A percentile compares a stretch with the other conserved stretches of the same genome.
These are phyloP conservation scores for Andrena bicolor DNA, from an alignment of 2,888 invertebrate genomes.

Conservation along the genomic window DNA sequence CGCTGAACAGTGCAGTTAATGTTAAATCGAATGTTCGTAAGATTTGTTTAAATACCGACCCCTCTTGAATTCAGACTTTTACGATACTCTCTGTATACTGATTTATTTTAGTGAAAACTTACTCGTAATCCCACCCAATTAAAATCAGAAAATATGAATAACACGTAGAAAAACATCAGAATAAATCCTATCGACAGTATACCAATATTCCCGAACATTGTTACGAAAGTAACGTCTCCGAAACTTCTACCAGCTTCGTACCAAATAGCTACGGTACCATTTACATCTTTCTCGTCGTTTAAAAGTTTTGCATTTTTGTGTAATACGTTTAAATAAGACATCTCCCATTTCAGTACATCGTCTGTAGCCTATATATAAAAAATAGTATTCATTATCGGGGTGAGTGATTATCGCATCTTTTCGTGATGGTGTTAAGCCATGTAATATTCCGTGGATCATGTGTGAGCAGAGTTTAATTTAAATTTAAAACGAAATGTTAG, in stretches of 20 bases:
- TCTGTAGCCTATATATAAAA: slow-evolving; percentile 77
- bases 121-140: slow-evolving; percentile 91
- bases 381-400: background rate
- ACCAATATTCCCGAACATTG: slow-evolving; percentile 91
- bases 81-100: background rate
- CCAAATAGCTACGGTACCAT: slow-evolving; percentile 70
- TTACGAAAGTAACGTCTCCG: slow-evolving; percentile 90
- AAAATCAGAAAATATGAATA: slow-evolving; percentile 90
- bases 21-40: background rate
- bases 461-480: too few relatives aligned
- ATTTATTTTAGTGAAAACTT: slow-evolving; percentile 71
- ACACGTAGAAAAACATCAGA: slow-evolving; percentile 91
- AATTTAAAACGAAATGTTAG: background rate
- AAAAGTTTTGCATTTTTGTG: slow-evolving; percentile 69
- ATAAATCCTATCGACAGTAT: slow-evolving; percentile 89
- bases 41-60: background rate
- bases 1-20: too few relatives aligned
- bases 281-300: slow-evolving; percentile 33
- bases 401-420: too few relatives aligned
- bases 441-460: too few relatives aligned
- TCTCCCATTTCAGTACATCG: slow-evolving; percentile 81
- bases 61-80: too few relatives aligned
- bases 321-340: slow-evolving; percentile 72
- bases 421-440: too few relatives aligned
- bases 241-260: slow-evolving; percentile 87